Base-by-base conservation (phyloP, 1,140 invertebrate species). In the Apocrypta bakeri region DNA sequence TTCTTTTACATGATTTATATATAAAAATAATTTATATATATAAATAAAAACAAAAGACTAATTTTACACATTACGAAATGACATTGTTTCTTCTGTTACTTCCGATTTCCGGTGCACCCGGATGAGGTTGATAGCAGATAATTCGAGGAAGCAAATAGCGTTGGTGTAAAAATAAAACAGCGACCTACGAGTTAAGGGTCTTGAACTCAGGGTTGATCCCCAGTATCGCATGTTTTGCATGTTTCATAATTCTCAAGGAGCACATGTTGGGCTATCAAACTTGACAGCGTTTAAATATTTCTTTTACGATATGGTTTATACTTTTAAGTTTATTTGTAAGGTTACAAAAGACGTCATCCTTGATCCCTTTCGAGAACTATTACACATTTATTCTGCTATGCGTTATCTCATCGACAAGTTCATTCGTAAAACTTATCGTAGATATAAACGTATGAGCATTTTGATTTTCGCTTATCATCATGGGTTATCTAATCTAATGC, bases 1-100 rank as follows among this genome's bases (percentile, higher is more conserved):
- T 1, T 78, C 61, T 1, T 25, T 42, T 48, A 48, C n/a, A 73
- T 48, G 29, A 25, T 78, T 56, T 79, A 42, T 56, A 56, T n/a
- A 33, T n/a, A 27, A 33, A 64, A 48, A 68, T 69, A n/a, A 37
- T 42, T 79, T 79, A 37, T 69, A 48, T 79, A 56, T 79, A 79
- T 25, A 69, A 69, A 79, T 48, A 48, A 56, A 79, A 25, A 48
- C 1, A 68, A 12, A 68, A 12, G 24, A 25, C 69, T 48, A 79
- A 69, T 79, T 78, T 78, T 78, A n/a, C 8, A 37, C 31, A 71
- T 66, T 7, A 31, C 27, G 29, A 71, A 71, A 37, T 29, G 29
- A 71, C 14, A n/a, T 71, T 71, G 27, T 71, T 71, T 71, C 29
- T 71, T 71, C 27, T 37, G 9, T 48, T 7, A 21, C 17, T 56